These are phyloP conservation scores for Ceratina calcarata DNA, from an alignment of 1,140 invertebrate genomes.

Conservation along the genomic window DNA sequence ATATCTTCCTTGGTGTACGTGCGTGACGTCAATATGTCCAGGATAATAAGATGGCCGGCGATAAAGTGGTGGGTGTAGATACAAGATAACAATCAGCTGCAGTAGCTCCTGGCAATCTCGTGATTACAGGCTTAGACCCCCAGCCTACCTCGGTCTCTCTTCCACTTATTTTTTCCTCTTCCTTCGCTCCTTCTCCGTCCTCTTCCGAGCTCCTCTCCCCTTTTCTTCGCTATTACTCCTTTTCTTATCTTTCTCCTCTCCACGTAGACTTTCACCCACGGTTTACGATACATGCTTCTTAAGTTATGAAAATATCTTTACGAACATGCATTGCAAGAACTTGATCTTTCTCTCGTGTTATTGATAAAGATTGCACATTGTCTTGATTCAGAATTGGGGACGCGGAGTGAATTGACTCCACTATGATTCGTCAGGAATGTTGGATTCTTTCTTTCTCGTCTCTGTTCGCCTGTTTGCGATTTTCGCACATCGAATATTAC, in stretches of 20 bases:
- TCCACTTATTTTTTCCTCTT: background rate
- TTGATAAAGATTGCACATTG: too few species aligned
- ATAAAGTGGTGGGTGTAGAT: constrained; percentile 81
- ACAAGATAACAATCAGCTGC: constrained; percentile 80
- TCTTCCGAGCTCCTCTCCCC: constrained; percentile 19
- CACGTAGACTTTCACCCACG: constrained; percentile 21
- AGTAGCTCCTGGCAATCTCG: constrained; percentile 79
- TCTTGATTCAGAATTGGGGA: too few species aligned
- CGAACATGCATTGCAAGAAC: constrained; percentile 24
- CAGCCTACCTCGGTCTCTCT: constrained; percentile 59
- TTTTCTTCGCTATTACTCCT: constrained; percentile 13
- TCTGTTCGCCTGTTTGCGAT: constrained; percentile 54
- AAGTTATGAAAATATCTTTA: constrained; percentile 43
- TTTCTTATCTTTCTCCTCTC: constrained; percentile 15
- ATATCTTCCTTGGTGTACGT: constrained; percentile 69
- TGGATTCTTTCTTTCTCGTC: background rate
- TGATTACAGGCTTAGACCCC: constrained; percentile 78
- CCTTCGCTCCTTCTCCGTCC: background rate
- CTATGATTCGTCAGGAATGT: background rate
- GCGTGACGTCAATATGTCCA: constrained; percentile 79
- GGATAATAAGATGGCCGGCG: constrained; percentile 79
- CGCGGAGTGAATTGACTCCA: background rate
- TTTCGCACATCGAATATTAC: constrained; percentile 71
- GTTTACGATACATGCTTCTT: constrained; percentile 61
- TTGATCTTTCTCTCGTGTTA: background rate